Evolutionary conservation across 2,113 vertebrate species (phyloP), one percentile per base, ranked within the genome.

Genomic region (Promerops cafer): DNA sequence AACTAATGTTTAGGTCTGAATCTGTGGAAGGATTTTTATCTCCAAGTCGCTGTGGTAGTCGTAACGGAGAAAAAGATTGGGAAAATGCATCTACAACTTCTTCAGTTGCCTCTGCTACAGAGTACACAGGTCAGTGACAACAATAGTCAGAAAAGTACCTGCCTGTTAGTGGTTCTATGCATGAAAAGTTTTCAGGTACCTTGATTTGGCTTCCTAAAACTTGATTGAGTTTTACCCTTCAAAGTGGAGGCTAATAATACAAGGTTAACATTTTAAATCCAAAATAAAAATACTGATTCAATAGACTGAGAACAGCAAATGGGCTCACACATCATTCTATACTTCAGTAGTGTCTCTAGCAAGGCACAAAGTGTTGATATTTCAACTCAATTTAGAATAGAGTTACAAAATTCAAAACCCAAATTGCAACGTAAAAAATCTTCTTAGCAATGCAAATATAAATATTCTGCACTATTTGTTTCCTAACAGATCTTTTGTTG

Each of bases 21-120:
- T 99, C 99, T 61, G 99, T 99, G 70, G 99, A 99, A 96, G 99
- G 98, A 83, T 99, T 99, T 95, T 96, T 99, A 71, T 99, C 99
- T 44, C 99, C 99, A 5, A 99, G 98, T 96, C 98, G 98, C 13
- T 99, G 98, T 68, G 98, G 98, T 50, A 99, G 99, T 97, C 98
- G 98, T 53, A 99, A 99, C 19, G 99, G 99, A 89, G 99, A 99
- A 87, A 99, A 99, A 81, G 99, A 99, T 96, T 99, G 99, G 99
- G 99, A 99, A 87, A 99, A 99, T 5, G 99, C 98, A 47, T 99
- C 99, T 30, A 99, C 99, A 65, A 99, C 99, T 42, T 99, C 99
- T 28, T 99, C 99, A 7, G 98, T 99, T 6, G 99, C 99, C 33
- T 99, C 99, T 74, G 99, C 99, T 94, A 99, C 99, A 22, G 99